phyloP scores from a whole-genome alignment of 2,888 invertebrate species.

The Venustoraphidia nigricollis region DNA sequence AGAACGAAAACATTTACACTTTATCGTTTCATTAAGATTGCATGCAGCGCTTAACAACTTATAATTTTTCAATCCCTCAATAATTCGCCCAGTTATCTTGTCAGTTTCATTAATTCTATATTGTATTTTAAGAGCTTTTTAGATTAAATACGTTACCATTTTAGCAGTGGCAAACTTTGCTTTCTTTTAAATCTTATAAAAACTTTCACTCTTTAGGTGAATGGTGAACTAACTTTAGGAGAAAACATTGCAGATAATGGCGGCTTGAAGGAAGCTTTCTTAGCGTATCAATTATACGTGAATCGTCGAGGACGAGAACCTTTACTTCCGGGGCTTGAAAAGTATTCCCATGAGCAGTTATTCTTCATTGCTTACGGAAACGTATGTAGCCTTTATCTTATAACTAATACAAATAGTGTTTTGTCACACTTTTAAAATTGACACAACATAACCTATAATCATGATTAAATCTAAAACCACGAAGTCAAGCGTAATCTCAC shows the following conservation, averaged over 20 bases:
- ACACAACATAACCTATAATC: neutral
- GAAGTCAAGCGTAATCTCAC: too few species aligned
- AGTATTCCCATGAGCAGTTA: conserved; percentile 54
- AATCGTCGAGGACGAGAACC: conserved; percentile 40
- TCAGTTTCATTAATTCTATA: too few species aligned
- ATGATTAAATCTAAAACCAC: neutral
- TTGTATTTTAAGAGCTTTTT: too few species aligned
- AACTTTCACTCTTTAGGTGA: conserved; percentile 33
- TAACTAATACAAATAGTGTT: too few species aligned
- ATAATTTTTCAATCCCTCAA: neutral
- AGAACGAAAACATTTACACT: neutral
- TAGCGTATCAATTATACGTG: conserved; percentile 47
- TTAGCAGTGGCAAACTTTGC: too few species aligned
- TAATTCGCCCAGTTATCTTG: neutral
- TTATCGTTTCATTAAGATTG: neutral
- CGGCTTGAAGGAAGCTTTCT: conserved; percentile 56
- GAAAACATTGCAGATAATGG: conserved; percentile 80
- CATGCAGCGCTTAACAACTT: too few species aligned
- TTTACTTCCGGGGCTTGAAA: conserved; percentile 57
- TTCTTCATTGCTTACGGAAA: conserved; percentile 72
- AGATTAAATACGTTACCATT: too few species aligned
- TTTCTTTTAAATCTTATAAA: too few species aligned
- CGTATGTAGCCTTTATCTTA: conserved; percentile 32
- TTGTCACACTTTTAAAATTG: neutral
- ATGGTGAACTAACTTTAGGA: conserved; percentile 59